Conservation (phyloP, 2,113 vertebrate species). For the Myotis davidii region DNA sequence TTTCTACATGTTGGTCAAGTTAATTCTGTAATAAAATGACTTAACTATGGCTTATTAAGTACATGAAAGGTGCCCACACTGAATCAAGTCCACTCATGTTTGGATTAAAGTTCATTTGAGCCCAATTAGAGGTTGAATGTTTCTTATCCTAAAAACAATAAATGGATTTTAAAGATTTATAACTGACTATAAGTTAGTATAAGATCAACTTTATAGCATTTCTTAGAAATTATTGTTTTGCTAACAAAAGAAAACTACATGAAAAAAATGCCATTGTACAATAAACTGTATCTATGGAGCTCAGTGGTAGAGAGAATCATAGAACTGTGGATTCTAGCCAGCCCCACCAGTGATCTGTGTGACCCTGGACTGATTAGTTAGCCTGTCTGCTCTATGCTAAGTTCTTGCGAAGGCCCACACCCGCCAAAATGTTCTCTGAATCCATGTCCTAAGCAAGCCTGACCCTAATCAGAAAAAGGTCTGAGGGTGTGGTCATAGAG, state of each 20-base stretch:
- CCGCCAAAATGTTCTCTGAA: neutral
- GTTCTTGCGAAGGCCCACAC: neutral
- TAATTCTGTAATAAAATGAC: neutral
- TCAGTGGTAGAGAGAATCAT: accelerated
- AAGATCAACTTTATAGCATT: neutral
- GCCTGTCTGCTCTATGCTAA: neutral
- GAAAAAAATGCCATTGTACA: neutral
- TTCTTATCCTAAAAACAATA: neutral
- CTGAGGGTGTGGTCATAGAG: neutral
- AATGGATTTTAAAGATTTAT: neutral
- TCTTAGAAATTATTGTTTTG: neutral
- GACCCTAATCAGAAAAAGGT: neutral
- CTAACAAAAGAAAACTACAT: neutral
- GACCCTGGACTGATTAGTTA: too few relatives aligned
- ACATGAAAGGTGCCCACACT: neutral
- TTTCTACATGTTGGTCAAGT: neutral
- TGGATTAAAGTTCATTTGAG: neutral
- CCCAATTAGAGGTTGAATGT: neutral
- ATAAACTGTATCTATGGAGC: neutral
- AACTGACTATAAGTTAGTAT: neutral
- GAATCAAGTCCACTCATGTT: neutral
- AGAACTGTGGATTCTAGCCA: neutral
- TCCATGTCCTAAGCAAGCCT: neutral
- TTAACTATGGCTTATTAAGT: neutral
- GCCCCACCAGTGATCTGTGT: accelerated